These are phyloP conservation scores for Netelia inedita DNA, from an alignment of 2,888 invertebrate species.

Conservation along the genomic window DNA sequence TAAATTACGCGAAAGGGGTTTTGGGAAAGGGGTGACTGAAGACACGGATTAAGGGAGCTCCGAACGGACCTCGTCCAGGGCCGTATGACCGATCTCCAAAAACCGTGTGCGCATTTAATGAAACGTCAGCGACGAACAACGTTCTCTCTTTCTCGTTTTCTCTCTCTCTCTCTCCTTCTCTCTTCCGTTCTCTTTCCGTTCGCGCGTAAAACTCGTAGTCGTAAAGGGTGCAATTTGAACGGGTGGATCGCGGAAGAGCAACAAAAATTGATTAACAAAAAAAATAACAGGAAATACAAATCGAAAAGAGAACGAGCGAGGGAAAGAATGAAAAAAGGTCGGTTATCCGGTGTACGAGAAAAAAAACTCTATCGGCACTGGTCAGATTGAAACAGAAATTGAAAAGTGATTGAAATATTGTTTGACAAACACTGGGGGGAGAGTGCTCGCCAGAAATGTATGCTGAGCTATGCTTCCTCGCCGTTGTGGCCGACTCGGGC, in stretches of 20 bases:
- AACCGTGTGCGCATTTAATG: slow-evolving; percentile 62
- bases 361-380: neutral
- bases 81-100: slow-evolving; percentile 35
- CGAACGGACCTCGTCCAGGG: slow-evolving; percentile 14
- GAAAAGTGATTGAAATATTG: slow-evolving; percentile 26
- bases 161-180: neutral
- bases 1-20: slow-evolving; percentile 47
- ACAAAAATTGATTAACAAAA: slow-evolving; percentile 26
- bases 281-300: neutral
- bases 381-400: slow-evolving; percentile 36
- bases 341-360: slow-evolving; percentile 1
- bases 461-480: neutral
- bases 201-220: neutral
- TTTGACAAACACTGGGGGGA: slow-evolving; percentile 18
- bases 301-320: neutral
- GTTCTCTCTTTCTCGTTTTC: neutral
- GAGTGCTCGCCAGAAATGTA: slow-evolving; percentile 13
- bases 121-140: slow-evolving; percentile 53
- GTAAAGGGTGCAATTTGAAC: slow-evolving; percentile 1
- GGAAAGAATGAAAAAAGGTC: neutral
- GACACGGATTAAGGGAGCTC: slow-evolving; percentile 24
- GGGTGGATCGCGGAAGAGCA: slow-evolving; percentile 1
- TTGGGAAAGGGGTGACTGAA: slow-evolving; percentile 2
- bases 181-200: neutral
- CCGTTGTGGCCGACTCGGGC: neutral